A percentile compares a stretch with the other conserved stretches of the same genome.
Evolutionary conservation across 2,113 vertebrate species (phyloP).

Genomic region (Oryzias melastigma): DNA sequence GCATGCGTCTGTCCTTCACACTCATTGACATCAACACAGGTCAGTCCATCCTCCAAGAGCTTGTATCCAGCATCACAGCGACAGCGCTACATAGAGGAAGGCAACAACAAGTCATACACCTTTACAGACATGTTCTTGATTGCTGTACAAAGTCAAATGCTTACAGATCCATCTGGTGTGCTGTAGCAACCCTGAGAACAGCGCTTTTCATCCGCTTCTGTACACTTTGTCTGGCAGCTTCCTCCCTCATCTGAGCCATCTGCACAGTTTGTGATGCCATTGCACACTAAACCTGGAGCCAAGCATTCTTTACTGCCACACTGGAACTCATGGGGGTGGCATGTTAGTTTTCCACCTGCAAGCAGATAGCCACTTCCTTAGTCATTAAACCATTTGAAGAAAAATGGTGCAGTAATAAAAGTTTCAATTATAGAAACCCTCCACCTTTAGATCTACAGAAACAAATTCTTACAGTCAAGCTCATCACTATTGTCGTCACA

Average conservation of each 20-base stretch:
- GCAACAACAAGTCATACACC: background rate
- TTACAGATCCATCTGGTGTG: conserved; percentile 83
- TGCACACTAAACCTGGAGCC: conserved; percentile 75
- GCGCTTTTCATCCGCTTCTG: background rate
- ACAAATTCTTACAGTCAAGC: conserved; percentile 76
- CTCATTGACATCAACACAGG: conserved; percentile 84
- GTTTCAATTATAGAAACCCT: background rate
- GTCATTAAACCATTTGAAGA: no score
- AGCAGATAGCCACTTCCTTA: background rate
- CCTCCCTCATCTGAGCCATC: conserved; percentile 85
- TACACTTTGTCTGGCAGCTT: conserved; percentile 60
- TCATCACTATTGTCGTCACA: conserved; percentile 86
- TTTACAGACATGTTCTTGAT: background rate
- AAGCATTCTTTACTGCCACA: conserved; percentile 80
- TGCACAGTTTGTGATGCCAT: conserved; percentile 74
- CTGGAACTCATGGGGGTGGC: conserved; percentile 80
- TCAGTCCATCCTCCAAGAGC: conserved; percentile 55
- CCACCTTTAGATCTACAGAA: no score
- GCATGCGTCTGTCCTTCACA: conserved; percentile 55
- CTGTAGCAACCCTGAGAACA: conserved; percentile 82
- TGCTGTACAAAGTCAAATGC: background rate
- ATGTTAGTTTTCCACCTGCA: conserved; percentile 72
- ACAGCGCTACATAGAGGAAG: conserved; percentile 74
- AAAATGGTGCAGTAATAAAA: background rate
- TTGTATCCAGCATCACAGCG: conserved; percentile 79